Conservation (phyloP, 2,113 vertebrate species). For the Raja brachyura region DNA sequence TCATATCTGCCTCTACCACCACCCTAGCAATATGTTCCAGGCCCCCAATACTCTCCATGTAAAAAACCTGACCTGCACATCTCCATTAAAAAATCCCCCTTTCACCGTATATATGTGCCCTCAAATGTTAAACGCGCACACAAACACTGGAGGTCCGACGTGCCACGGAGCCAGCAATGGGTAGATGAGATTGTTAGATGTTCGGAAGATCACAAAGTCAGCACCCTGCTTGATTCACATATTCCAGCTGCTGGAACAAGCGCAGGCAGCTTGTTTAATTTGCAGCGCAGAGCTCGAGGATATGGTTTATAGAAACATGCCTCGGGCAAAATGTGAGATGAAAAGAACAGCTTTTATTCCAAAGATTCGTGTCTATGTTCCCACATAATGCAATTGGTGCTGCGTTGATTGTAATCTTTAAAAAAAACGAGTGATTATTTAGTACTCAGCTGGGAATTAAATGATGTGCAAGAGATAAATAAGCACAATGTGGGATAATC, state of each 20-base stretch:
- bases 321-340: not conserved
- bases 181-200: too few relatives aligned
- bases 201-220: too few relatives aligned
- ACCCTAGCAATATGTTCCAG: too few relatives aligned
- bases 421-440: not conserved
- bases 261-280: not conserved
- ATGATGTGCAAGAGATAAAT: not conserved
- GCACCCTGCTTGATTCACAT: not conserved
- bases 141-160: too few relatives aligned
- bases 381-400: not conserved
- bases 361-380: not conserved
- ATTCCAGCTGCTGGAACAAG: not conserved
- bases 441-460: too few relatives aligned
- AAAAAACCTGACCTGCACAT: too few relatives aligned
- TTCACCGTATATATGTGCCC: not conserved
- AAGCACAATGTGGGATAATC: not conserved
- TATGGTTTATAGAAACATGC: not conserved
- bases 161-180: too few relatives aligned
- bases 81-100: not conserved
- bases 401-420: not conserved
- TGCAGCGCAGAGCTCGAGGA: not conserved
- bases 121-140: too few relatives aligned
- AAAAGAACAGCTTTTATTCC: not conserved
- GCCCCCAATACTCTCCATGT: too few relatives aligned
- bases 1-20: too few relatives aligned